phyloP scores from a whole-genome alignment of 2,113 vertebrate species.

The Pelvicachromis taeniatus region DNA sequence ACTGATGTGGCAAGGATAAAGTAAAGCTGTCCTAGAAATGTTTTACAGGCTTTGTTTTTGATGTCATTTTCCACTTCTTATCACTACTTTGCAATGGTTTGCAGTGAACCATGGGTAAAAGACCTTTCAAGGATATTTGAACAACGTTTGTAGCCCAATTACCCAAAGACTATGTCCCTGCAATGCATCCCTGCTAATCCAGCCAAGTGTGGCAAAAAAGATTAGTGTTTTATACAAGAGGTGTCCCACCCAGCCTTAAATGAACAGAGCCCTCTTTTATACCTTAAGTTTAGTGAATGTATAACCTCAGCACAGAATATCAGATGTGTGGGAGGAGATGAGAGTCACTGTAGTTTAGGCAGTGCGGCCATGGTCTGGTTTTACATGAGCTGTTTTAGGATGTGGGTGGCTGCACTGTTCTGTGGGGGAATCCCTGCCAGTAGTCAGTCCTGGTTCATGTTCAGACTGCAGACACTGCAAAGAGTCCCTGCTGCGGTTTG shows the following conservation, averaged over 20 bases:
- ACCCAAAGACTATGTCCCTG: neutral
- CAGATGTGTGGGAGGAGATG: neutral
- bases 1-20: neutral
- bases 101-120: neutral
- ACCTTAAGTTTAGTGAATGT: neutral
- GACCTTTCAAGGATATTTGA: neutral
- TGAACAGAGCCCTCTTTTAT: neutral
- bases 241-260: neutral
- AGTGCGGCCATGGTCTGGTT: neutral
- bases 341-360: neutral
- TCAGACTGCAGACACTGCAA: constrained; percentile 23
- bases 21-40: neutral
- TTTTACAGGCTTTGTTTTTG: neutral
- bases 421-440: constrained; percentile 25
- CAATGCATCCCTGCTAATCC: too few relatives aligned
- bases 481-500: neutral
- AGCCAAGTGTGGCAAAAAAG: neutral
- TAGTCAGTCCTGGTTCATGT: constrained; percentile 5
- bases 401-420: neutral
- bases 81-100: neutral
- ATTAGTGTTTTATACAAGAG: neutral
- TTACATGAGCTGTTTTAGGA: neutral
- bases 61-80: neutral
- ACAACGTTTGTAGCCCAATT: neutral
- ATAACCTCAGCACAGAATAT: neutral